Percentiles rank a stretch among this genome's conserved stretches.
Conservation (phyloP, 2,888 invertebrate genomes). For the Drosophila neotestacea region DNA sequence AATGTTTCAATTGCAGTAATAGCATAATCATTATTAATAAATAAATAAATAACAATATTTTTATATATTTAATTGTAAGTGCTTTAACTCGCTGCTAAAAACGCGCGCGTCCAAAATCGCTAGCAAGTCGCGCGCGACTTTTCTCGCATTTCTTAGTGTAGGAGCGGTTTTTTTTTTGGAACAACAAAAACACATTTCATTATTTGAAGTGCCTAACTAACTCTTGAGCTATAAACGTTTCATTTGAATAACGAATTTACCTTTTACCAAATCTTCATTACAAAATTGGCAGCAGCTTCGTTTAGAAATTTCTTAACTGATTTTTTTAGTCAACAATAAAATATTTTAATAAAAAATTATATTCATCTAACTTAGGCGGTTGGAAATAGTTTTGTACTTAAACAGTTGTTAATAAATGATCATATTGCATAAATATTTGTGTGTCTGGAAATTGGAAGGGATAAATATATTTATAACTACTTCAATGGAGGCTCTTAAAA, state of each 20-base stretch:
- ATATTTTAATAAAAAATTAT: constrained; percentile 2
- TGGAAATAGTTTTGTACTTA: constrained; percentile 17
- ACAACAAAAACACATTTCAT: constrained; percentile 32
- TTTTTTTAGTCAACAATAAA: constrained; percentile 19
- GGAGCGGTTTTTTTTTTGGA: constrained; percentile 3
- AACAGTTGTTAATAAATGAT: constrained; percentile 18
- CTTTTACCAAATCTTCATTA: constrained; percentile 15
- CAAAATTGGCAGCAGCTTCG: constrained; percentile 32
- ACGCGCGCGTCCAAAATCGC: constrained; percentile 39
- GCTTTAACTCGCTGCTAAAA: constrained; percentile 42
- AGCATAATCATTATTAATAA: constrained; percentile 47
- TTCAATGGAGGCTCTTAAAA: too few species aligned
- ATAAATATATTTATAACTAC: too few species aligned
- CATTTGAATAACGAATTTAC: constrained; percentile 54
- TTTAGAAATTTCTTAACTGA: constrained; percentile 7
- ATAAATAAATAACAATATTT: constrained; percentile 35
- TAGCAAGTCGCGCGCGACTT: constrained; percentile 30
- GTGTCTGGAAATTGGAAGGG: constrained; percentile 26
- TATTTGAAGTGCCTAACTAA: constrained; percentile 56
- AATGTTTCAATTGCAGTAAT: constrained; percentile 54
- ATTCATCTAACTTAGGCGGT: background rate
- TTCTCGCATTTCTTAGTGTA: constrained; percentile 45
- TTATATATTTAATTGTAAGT: constrained; percentile 40
- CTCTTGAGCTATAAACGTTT: constrained; percentile 52
- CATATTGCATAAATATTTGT: constrained; percentile 17